Evolutionary conservation across 2,797 vertebrate species (phyloP), one percentile per base, ranked within the genome.

Genomic region (Dallia pectoralis): DNA sequence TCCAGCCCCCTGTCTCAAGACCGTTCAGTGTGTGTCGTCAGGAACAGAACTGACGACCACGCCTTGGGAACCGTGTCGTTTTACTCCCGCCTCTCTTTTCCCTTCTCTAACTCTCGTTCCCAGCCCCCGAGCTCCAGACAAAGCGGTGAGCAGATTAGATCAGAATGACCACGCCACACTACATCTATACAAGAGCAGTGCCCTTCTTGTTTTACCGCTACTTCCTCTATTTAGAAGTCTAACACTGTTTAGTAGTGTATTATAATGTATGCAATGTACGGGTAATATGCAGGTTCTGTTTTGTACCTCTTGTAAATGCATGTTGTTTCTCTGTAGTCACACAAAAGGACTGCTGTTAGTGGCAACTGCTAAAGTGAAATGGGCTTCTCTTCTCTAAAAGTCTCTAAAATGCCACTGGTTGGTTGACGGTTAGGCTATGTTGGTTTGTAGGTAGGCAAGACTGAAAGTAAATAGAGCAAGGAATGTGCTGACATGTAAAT

Each of bases 361-460:
- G n/a, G n/a, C n/a, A n/a, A 9, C 36, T 40, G 36, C 36, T 4
- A 9, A 40, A 6, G 36, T 40, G 6, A 9, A 40, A 40, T 6
- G 18, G 16, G 18, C n/a, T 30, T 40, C 25, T 11, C 22, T 9
- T 18, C 9, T 66, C 15, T 33, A 14, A 30, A 15, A 15, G 12
- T 78, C 18, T 27, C 70, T 78, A 27, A 47, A 79, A 74, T 81
- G 25, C 91, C 90, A 83, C 88, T 85, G 87, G 56, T 86, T 86
- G 87, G 56, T 18, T 74, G 6, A 65, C 32, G 30, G 76, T 19
- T 47, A 27, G 69, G 3, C 29, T 25, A 14, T 4, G 68, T 11
- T 32, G 75, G 72, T 81, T 80, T 18, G 36, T 63, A 59, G 16
- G 51, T 67, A 78, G 27, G 40, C 61, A 6, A 1, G 47, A 79